Base-by-base conservation (phyloP, 2,888 invertebrate species). In the Eumacrocentrus americanus region DNA sequence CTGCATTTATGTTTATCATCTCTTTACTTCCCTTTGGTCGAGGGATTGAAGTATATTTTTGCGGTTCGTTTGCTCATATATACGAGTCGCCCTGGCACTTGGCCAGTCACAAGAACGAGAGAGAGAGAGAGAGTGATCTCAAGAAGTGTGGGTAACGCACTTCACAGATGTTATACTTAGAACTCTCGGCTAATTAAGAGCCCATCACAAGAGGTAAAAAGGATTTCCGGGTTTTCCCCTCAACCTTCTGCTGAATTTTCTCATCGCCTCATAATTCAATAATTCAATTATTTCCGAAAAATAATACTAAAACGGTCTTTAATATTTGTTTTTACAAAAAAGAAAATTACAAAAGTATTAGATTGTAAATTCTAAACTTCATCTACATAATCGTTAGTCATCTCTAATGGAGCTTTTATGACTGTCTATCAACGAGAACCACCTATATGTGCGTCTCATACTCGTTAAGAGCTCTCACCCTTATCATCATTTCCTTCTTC, bases 111-210 rank as follows among this genome's bases (percentile, higher is more conserved):
- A 14, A 20, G 12, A 29, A 56, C 4, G 46, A 44, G 52, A 42
- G 53, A 53, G n/a, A n/a, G n/a, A n/a, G n/a, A n/a, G n/a, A n/a
- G n/a, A n/a, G n/a, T 53, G 20, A 22, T 40, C 12, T 46, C 14
- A 35, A 52, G 11, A n/a, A n/a, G n/a, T n/a, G n/a, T n/a, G n/a
- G n/a, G n/a, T n/a, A n/a, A 6, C 46, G 37, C 16, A 38, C 47
- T 51, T 14, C 20, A 40, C 54, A 55, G 55, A 50, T 60, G 42
- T 50, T 56, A 60, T 55, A 60, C 51, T 55, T 60, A 51, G 60
- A 55, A 42, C 44, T 29, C 6, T 44, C 12, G 4, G 12, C 37
- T 60, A 55, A 60, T 60, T 55, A 51, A 48, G 50, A 44, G 12
- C 7, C 34, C 25, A 20, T 12, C n/a, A 22, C 11, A 20, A 11